These are phyloP conservation scores for Panopea generosa DNA, from an alignment of 2,888 invertebrate species.

Conservation along the genomic window DNA sequence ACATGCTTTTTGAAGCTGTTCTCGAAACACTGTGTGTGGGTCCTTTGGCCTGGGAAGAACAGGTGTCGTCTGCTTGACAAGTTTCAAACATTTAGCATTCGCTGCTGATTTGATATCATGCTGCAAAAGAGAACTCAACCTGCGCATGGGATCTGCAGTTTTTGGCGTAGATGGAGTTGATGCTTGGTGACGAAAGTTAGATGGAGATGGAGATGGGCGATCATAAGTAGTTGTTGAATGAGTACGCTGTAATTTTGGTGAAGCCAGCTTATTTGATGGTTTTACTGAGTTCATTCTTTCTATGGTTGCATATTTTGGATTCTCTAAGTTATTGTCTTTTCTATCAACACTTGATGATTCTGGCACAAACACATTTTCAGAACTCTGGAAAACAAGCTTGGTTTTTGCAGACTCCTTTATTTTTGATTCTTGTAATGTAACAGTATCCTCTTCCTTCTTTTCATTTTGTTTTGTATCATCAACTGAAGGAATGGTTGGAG, in stretches of 20 bases:
- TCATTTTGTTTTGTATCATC: constrained; percentile 22
- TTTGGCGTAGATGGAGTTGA: constrained; percentile 38
- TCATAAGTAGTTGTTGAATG: constrained; percentile 52
- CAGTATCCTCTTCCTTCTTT: constrained; percentile 17
- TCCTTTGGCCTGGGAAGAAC: constrained; percentile 72
- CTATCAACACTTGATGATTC: constrained; percentile 11
- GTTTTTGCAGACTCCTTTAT: constrained; percentile 8
- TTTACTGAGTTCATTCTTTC: constrained; percentile 36
- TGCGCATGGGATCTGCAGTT: constrained; percentile 54
- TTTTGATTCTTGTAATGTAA: constrained; percentile 13
- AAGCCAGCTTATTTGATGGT: constrained; percentile 17
- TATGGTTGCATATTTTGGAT: constrained; percentile 16
- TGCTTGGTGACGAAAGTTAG: constrained; percentile 43
- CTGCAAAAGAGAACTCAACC: constrained; percentile 72
- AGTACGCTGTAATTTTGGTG: constrained; percentile 52
- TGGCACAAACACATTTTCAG: constrained; percentile 26
- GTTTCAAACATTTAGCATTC: constrained; percentile 68
- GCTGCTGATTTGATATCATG: constrained; percentile 77
- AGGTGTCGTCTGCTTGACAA: constrained; percentile 68
- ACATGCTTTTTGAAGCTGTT: constrained; percentile 72
- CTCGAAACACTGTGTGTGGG: constrained; percentile 71
- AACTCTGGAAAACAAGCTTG: constrained; percentile 42
- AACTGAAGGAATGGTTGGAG: constrained; percentile 3
- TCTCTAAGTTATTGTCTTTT: constrained; percentile 11
- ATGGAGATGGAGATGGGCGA: constrained; percentile 17